phyloP scores from a whole-genome alignment of 2,113 vertebrate genomes.

The Numida meleagris region DNA sequence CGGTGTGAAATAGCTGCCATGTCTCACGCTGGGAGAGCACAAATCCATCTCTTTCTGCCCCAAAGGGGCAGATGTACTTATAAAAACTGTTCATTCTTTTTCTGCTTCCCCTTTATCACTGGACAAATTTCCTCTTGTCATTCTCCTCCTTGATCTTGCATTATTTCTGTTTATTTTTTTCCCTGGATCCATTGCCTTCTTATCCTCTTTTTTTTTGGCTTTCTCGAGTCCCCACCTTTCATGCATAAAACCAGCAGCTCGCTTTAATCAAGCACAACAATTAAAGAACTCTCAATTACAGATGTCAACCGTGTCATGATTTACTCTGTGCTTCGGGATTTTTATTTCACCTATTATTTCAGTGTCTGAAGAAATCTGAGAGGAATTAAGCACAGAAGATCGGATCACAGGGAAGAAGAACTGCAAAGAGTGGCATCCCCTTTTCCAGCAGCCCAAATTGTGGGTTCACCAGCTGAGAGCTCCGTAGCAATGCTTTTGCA shows the following conservation, averaged over 20 bases:
- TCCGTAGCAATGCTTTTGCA: background rate
- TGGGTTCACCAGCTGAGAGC: background rate
- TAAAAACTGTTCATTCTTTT: background rate
- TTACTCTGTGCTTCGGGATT: background rate
- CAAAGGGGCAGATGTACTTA: background rate
- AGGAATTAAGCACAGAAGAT: background rate
- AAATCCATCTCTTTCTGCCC: slow-evolving; percentile 13
- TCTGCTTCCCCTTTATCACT: background rate
- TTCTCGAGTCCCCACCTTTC: background rate
- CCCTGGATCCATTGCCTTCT: background rate
- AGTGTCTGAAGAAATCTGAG: background rate
- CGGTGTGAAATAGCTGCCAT: background rate
- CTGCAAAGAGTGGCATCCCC: background rate
- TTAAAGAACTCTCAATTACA: slow-evolving; percentile 28
- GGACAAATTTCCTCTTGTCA: background rate
- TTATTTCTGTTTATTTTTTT: background rate
- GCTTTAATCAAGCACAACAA: slow-evolving; percentile 31
- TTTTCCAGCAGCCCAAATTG: background rate
- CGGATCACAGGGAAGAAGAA: background rate
- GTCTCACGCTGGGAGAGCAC: background rate
- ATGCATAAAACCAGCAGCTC: background rate
- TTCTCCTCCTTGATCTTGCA: background rate
- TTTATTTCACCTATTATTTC: background rate
- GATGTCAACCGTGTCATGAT: background rate
- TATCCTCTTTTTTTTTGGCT: background rate